Evolutionary conservation across 2,113 vertebrate species (phyloP), one percentile per base, ranked within the genome.

Genomic region (Prietella phreatophila): DNA sequence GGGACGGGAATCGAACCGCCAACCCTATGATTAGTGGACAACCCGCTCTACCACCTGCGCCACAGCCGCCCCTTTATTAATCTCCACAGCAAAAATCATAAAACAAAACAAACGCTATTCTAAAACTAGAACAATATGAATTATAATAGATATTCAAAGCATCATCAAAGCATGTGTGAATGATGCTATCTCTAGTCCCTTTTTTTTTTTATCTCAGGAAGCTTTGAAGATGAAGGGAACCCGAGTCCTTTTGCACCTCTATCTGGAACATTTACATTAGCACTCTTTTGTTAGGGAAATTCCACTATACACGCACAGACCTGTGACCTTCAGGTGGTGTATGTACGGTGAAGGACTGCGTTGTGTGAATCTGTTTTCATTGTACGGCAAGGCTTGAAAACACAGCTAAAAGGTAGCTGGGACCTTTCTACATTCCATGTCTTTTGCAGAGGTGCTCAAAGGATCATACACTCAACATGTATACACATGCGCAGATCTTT

Each of bases 161-260:
- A 86, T 67, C 30, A 86, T 65, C 80, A 67, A 86, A 67, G 78
- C 76, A 55, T 50, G 75, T 50, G 42, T 50, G 42, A 78, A 78
- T 50, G 39, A n/a, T 78, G 11, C 42, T n/a, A 27, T 50, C 22
- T 78, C 42, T 50, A 7, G 14, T 78, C 11, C 8, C 11, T 47
- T 42, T 50, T 42, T 78, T 78, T n/a, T 42, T 78, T 78, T n/a
- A 78, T 78, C 75, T 50, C 36, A 39, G 55, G 60, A 50, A 5
- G 56, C 84, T 86, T 86, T 80, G 76, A 80, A 67, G 42, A 67
- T 86, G 42, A 86, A 86, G 76, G 76, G 75, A 78, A 15, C 7
- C 17, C 6, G 78, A 65, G 15, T 53, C 58, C 20, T 50, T 86
- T 86, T 55, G 42, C 15, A 86, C 17, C n/a, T 22, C 6, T 55